Evolutionary conservation across 2,797 vertebrate genomes (phyloP).

Genomic region (Pipistrellus kuhlii): DNA sequence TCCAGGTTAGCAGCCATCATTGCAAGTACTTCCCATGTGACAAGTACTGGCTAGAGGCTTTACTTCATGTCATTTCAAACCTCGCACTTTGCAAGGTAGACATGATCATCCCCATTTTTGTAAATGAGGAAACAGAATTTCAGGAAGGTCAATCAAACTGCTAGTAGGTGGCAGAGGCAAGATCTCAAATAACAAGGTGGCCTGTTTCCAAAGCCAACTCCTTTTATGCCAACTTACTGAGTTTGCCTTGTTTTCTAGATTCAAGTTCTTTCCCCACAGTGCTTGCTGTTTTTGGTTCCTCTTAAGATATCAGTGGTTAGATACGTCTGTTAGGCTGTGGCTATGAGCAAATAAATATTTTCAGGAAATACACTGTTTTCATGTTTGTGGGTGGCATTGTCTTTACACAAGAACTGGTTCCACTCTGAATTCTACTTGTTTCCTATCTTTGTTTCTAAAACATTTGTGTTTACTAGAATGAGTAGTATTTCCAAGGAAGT

Average conservation of each 20-base stretch:
- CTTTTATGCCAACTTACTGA: not conserved
- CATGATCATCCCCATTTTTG: not conserved
- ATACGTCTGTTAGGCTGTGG: not conserved
- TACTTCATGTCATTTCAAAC: not conserved
- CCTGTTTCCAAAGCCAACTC: not conserved
- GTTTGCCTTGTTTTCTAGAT: not conserved
- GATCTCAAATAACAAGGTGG: not conserved
- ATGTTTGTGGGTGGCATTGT: constrained; percentile 45
- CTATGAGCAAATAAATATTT: constrained; percentile 49
- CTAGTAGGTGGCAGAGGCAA: not conserved
- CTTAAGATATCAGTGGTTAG: not conserved
- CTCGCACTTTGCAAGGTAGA: not conserved
- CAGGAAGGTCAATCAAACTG: not conserved
- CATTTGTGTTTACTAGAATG: constrained; percentile 41
- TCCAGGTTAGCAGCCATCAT: not conserved
- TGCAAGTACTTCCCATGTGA: not conserved
- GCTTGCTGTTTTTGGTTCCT: constrained; percentile 8
- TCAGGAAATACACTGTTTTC: constrained; percentile 23
- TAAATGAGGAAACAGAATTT: not conserved
- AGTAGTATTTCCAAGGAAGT: constrained; percentile 46
- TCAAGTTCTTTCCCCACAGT: not conserved
- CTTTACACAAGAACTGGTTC: constrained; percentile 25
- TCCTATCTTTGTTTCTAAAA: constrained; percentile 73
- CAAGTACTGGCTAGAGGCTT: not conserved
- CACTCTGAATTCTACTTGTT: constrained; percentile 9